A percentile compares a stretch with the other conserved stretches of the same genome.
phyloP scores from a whole-genome alignment of 2,888 invertebrate genomes.

The Aleiodes testaceus region DNA sequence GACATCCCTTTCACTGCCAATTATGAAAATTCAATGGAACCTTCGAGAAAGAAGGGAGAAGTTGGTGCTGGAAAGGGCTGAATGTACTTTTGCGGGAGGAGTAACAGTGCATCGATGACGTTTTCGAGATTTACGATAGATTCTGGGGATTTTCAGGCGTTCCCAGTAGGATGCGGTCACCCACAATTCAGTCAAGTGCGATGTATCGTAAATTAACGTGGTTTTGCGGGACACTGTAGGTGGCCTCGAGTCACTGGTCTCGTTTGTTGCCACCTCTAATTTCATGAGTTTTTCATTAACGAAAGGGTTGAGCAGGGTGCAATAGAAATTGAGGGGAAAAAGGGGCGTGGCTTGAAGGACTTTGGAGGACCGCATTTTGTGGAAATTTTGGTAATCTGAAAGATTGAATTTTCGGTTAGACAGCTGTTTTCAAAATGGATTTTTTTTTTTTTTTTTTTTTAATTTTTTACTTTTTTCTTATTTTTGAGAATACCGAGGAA shows the following conservation, averaged over 20 bases:
- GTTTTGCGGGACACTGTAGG: conserved; percentile 29
- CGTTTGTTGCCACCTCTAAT: conserved; percentile 12
- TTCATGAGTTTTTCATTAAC: conserved; percentile 13
- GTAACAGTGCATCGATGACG: conserved; percentile 26
- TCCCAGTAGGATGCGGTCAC: conserved; percentile 57
- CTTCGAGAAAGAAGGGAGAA: not conserved
- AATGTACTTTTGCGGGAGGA: conserved; percentile 1
- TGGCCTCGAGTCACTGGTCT: not conserved
- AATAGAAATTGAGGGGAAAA: not conserved
- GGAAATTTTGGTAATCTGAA: conserved; percentile 36
- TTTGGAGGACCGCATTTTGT: not conserved
- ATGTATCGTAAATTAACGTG: conserved; percentile 36
- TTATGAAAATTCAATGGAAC: conserved; percentile 9
- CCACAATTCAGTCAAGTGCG: conserved; percentile 48
- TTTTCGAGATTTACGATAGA: conserved; percentile 54
- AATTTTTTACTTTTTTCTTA: no score
- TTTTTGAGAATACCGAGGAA: no score
- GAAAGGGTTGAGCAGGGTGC: conserved; percentile 21
- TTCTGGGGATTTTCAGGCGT: conserved; percentile 51
- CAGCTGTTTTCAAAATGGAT: not conserved
- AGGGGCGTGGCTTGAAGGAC: conserved; percentile 7
- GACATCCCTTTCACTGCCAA: conserved; percentile 17
- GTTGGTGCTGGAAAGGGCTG: not conserved
- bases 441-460: not conserved
- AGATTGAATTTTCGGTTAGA: no score